Evolutionary conservation across 1,140 invertebrate species (phyloP), one percentile per base, ranked within the genome.

Genomic region (Episyrphus balteatus): DNA sequence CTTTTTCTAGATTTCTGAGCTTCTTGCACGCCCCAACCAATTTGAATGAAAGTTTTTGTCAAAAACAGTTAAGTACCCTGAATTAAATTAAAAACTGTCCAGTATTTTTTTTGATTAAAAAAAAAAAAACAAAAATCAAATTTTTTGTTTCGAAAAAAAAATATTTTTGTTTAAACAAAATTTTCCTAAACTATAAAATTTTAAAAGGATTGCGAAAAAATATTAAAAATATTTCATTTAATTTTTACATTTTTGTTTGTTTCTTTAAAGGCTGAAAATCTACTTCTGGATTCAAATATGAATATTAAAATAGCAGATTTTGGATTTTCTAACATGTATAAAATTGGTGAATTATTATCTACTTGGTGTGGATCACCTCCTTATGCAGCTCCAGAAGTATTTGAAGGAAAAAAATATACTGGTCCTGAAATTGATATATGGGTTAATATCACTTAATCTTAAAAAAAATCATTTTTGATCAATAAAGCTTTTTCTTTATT

Each of bases 301-400:
- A 93, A 94, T 70, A 94, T 96, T 59, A 98, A 96, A 78, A 84
- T 98, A 59, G 92, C 92, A 61, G 92, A 95, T 74, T 95, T 95
- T 75, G 92, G 92, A 55, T 95, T 95, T 76, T 92, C 88, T 57
- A 95, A 95, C 73, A 88, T 89, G 70, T 93, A 87, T 69, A 82
- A 83, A 59, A 75, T 80, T 36, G 88, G 86, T 40, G 80, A 86
- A 51, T 76, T 88, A 26, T 73, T 95, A 34, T 86, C 83, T 44
- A 98, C 94, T 34, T 97, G 92, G 92, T 98, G 93, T 73, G 92
- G 92, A 2, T 92, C 88, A 37, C 94, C 93, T n/a, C 93, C 93
- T 17, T 98, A 98, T 72, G 94, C 94, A 44, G 93, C 94, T 14
- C 94, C 94, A 15, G 94, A 98, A 77, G 81, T 98, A 40, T 96